Evolutionary conservation across 2,113 vertebrate species (phyloP), one percentile per base, ranked within the genome.

Genomic region (Holacanthus passer): DNA sequence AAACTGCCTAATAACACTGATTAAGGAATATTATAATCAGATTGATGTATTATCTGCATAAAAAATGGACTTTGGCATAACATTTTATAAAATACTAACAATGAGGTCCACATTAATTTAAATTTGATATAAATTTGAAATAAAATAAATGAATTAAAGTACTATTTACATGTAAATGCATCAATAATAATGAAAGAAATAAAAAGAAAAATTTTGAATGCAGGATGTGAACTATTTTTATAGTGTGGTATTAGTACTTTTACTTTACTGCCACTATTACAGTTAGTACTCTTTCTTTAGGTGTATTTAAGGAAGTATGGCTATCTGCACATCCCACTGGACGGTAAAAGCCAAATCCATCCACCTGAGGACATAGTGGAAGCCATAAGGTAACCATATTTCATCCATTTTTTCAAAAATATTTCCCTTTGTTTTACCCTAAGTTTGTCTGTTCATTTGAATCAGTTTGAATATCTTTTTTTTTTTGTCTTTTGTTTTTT

Each of bases 271-370:
- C 39, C 27, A 32, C 9, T 50, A 12, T 76, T 69, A 3, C 12
- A 68, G 11, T 73, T 1, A 50, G 17, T 83, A 0, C 11, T 62
- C 16, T 77, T 31, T 47, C 43, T 86, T 59, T 29, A 96, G 95
- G 79, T 10, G 3, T 97, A 96, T 78, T 90, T 96, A 59, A 87
- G 87, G 74, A 90, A 90, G 37, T 97, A 95, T 65, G 96, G 95
- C 24, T 97, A 97, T 60, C 88, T 97, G 53, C 92, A 96, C 82
- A 91, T 94, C 48, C 91, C 96, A 27, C 91, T 96, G 83, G 92
- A 95, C 83, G 81, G 65, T 64, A 62, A 79, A 77, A 69, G 72
- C 7, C 79, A 81, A 56, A 75, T 85, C 39, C 89, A 92, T 76
- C 87, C 85, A 22, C 59, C 89, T 39, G 92, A 95, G 62, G 92